phyloP scores from a whole-genome alignment of 2,113 vertebrate genomes.

The Catharus bicknelli region DNA sequence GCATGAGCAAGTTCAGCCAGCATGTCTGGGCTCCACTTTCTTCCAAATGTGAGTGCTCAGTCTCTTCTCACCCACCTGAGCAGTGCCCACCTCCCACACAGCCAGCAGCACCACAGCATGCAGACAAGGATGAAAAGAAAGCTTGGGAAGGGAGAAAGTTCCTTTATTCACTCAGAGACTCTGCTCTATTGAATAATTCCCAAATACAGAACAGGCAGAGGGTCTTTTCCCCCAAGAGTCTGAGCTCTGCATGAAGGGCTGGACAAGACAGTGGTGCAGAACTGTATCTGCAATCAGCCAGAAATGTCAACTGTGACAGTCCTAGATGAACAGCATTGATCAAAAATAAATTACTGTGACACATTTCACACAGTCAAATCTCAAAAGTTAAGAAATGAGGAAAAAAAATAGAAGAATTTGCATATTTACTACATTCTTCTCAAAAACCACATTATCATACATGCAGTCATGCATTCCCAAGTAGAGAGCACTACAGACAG shows the following conservation, averaged over 20 bases:
- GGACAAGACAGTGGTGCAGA: neutral
- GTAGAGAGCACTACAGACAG: neutral
- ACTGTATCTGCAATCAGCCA: neutral
- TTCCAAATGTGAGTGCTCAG: neutral
- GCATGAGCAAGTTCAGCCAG: neutral
- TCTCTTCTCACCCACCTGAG: neutral
- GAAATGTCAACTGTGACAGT: neutral
- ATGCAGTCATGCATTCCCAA: neutral
- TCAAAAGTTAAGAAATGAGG: neutral
- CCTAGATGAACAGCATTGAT: neutral
- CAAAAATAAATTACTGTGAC: neutral
- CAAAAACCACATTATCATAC: neutral
- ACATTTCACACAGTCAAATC: neutral
- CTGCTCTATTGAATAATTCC: neutral
- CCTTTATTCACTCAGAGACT: neutral
- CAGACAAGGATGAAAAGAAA: neutral
- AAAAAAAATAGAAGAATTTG: neutral
- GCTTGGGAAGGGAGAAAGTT: neutral
- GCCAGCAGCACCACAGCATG: neutral
- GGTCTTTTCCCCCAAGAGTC: neutral
- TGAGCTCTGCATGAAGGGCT: neutral
- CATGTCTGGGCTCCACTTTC: rapidly evolving
- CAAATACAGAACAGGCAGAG: neutral
- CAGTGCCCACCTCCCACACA: neutral
- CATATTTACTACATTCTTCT: neutral